Conservation (phyloP, 2,797 vertebrate species). For the Alfaro cultratus region DNA sequence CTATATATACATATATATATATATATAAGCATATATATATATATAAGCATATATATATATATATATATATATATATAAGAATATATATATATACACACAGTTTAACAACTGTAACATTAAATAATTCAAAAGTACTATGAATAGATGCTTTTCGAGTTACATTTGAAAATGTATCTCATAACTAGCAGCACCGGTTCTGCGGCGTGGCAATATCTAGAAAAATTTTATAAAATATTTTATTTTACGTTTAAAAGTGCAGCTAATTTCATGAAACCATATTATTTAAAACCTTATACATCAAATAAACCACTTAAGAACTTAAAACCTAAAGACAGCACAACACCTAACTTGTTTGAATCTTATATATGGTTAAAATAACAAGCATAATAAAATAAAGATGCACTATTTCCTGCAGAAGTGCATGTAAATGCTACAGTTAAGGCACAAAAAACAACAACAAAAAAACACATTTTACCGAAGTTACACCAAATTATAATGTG, state of each 20-base stretch:
- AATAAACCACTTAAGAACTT: neutral
- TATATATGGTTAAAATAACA: neutral
- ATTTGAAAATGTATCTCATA: too few relatives aligned
- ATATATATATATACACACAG: neutral
- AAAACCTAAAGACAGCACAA: neutral
- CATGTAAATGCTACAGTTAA: neutral
- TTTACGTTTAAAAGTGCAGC: neutral
- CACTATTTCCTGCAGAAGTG: neutral
- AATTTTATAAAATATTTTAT: neutral
- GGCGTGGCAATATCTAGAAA: too few relatives aligned
- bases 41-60: too few relatives aligned
- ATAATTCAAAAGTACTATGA: neutral
- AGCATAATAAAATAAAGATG: neutral
- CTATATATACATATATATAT: too few relatives aligned
- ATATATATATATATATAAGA: too few relatives aligned
- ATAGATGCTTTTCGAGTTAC: neutral
- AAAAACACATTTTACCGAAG: neutral
- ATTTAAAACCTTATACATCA: neutral
- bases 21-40: too few relatives aligned
- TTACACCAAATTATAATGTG: neutral
- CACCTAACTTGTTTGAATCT: neutral
- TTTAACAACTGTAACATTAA: neutral
- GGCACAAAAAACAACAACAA: too few relatives aligned
- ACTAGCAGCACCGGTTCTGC: too few relatives aligned
- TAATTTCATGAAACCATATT: neutral